Base-by-base conservation (phyloP, 2,888 invertebrate species). In the Terebella lapidaria region DNA sequence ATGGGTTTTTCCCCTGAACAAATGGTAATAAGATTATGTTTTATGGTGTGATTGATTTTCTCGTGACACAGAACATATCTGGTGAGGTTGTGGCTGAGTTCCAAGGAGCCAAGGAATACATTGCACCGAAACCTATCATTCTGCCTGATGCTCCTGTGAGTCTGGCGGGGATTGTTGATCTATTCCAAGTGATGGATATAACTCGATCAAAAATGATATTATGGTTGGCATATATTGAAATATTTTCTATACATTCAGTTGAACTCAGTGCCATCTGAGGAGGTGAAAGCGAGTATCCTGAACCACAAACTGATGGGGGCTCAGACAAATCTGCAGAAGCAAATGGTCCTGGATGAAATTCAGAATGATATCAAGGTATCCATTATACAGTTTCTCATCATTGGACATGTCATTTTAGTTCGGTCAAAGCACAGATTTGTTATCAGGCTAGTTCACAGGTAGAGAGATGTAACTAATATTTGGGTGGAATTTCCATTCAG, bases 241-340 rank as follows among this genome's bases (percentile, higher is more conserved):
- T n/a, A n/a, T n/a, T n/a, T n/a, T n/a, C n/a, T 22, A 30, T 60
- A 10, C 1, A 59, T 42, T 5, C 24, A 68, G 68, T 26, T 57
- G 25, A 81, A 81, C 71, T 78, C 80, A 35, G 80, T 82, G 3
- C 70, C 74, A 5, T 77, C 79, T 35, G 77, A 74, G 52, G 81
- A 83, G 67, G 83, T 83, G 1, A 79, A 80, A 3, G 60, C 81
- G 30, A 75, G 73, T 29, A 75, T 81, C 52, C 70, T 82, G 24
- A 69, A 77, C 54, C 70, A 73, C 30, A 74, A 76, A 63, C 65
- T 81, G 59, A 66, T 70, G 27, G 54, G 56, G 2, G 73, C 76
- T 22, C 62, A 61, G 47, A 71, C 71, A 49, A 65, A 67, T 4
- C 67, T 70, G 29, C 67, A 73, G 61, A 67, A 67, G 56, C 46